Evolutionary conservation across 2,797 vertebrate species (phyloP).

Genomic region (Macrochelys suwanniensis): DNA sequence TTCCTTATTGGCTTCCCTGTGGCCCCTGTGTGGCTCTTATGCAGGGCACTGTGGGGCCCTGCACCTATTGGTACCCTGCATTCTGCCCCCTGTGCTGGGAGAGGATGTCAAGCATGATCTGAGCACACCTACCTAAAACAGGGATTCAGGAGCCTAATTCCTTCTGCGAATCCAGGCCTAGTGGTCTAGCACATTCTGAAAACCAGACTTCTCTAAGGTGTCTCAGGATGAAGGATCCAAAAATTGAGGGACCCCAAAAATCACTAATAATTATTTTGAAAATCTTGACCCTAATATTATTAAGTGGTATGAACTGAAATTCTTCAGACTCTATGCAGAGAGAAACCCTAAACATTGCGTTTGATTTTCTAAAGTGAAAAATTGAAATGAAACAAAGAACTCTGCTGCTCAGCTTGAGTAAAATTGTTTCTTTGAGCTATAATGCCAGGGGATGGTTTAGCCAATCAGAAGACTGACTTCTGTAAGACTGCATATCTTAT

Average conservation of each 20-base stretch:
- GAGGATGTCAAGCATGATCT: too few species aligned
- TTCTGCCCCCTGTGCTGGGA: too few species aligned
- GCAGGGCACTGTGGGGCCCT: too few species aligned
- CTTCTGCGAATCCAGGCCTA: too few species aligned
- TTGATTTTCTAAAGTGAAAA: not conserved
- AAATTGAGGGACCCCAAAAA: not conserved
- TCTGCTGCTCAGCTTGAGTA: not conserved
- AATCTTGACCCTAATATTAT: not conserved
- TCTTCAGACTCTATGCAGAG: slow-evolving; percentile 11
- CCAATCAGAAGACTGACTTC: not conserved
- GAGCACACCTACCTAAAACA: not conserved
- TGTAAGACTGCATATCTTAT: not conserved
- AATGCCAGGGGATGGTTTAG: not conserved
- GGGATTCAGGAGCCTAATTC: too few species aligned
- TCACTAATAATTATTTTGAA: not conserved
- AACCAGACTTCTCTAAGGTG: not conserved
- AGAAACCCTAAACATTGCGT: not conserved
- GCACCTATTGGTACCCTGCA: too few species aligned
- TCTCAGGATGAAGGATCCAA: not conserved
- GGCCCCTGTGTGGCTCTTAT: too few species aligned
- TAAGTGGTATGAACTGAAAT: not conserved
- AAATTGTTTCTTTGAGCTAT: not conserved
- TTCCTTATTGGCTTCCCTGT: too few species aligned
- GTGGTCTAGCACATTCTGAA: not conserved
- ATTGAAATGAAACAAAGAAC: not conserved